Evolutionary conservation across 2,113 vertebrate genomes (phyloP), one percentile per base, ranked within the genome.

Genomic region (Acanthochromis polyacanthus): DNA sequence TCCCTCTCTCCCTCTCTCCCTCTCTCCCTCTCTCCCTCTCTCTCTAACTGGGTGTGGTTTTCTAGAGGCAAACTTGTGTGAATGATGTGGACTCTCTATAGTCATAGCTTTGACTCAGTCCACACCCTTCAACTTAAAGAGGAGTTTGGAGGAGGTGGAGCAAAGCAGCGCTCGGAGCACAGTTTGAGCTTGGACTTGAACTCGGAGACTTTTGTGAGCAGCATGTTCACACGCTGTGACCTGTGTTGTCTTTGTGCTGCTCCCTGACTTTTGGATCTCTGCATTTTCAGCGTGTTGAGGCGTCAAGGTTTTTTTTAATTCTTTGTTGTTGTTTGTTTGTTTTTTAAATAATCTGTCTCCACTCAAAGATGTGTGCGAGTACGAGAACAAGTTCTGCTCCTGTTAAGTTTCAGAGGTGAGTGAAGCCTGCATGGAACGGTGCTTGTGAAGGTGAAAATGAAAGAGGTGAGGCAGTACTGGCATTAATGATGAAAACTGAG

Each of bases 31-130:
- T 76, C 73, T 84, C 85, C 89, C 79, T 50, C 68, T 77, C 60
- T 59, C 56, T 45, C 78, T 78, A 0, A 23, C 92, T 94, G 95
- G 93, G 95, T 95, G 94, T 94, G 94, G 93, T 93, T 92, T 90
- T 80, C 57, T 72, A 84, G 88, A 84, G 88, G 88, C 89, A 92
- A 93, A 94, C 91, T 94, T 91, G 88, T 92, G 90, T 92, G 92
- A 95, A 94, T 95, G 93, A 95, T 94, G 91, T 93, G 88, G 89
- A 81, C 83, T 80, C 83, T 80, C 75, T 36, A 40, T 65, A 89
- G 87, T 88, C 89, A 66, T 59, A 86, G 89, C 91, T 88, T 68
- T 58, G 85, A 90, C 82, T 93, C 80, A 91, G 92, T 94, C 93
- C 90, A 92, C 88, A 91, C 92, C 93, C 90, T 92, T 88, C 32